These are phyloP conservation scores for Argyrosomus regius DNA, from an alignment of 2,797 vertebrate species.

Conservation along the genomic window DNA sequence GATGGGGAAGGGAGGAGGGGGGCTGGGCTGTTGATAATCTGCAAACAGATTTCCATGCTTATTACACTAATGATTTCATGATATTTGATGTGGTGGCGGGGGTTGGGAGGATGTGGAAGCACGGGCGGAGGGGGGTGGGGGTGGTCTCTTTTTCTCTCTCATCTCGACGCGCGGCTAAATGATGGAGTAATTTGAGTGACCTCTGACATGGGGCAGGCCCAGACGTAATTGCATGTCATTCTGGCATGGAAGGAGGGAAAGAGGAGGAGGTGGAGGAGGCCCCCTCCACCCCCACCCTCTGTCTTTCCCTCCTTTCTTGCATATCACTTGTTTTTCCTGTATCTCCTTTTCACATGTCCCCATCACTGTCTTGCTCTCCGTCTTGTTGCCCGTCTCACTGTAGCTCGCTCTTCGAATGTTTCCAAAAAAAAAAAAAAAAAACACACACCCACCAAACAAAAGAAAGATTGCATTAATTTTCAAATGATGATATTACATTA, in stretches of 20 bases:
- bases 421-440: slow-evolving; percentile 42
- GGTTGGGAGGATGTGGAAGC: slow-evolving; percentile 83
- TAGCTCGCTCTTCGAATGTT: slow-evolving; percentile 35
- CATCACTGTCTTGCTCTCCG: slow-evolving; percentile 51
- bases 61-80: slow-evolving; percentile 99
- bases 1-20: slow-evolving; percentile 67
- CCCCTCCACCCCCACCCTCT: not conserved
- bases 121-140: slow-evolving; percentile 77
- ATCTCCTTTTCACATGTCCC: slow-evolving; percentile 62
- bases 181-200: slow-evolving; percentile 98
- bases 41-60: slow-evolving; percentile 99
- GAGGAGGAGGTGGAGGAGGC: too few relatives aligned
- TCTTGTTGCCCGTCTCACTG: slow-evolving; percentile 27
- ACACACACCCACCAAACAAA: slow-evolving; percentile 89
- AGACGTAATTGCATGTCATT: slow-evolving; percentile 96
- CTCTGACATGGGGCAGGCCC: slow-evolving; percentile 92
- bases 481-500: slow-evolving; percentile 99
- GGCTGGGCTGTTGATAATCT: slow-evolving; percentile 91
- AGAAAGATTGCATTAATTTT: slow-evolving; percentile 99
- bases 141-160: slow-evolving; percentile 85
- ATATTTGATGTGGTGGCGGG: slow-evolving; percentile 92
- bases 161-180: slow-evolving; percentile 92
- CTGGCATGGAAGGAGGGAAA: slow-evolving; percentile 66
- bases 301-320: slow-evolving; percentile 22
- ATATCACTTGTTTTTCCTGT: slow-evolving; percentile 35